Percentiles rank a stretch among this genome's conserved stretches.
Evolutionary conservation across 2,888 invertebrate genomes (phyloP).

Genomic region (Leistus spinibarbis): DNA sequence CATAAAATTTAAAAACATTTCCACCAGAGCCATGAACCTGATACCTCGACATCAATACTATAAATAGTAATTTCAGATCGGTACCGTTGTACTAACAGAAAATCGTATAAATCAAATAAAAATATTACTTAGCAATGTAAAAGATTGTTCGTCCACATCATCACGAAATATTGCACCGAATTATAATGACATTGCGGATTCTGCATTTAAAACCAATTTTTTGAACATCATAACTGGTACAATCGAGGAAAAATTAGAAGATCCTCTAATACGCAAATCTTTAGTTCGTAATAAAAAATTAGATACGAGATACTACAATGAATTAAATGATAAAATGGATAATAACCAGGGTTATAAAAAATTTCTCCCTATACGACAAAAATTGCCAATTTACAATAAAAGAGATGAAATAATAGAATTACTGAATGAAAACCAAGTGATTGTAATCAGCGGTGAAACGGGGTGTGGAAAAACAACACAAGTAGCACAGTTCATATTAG

Average conservation of each 20-base stretch:
- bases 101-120: constrained; percentile 48
- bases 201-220: constrained; percentile 65
- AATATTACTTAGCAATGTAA: constrained; percentile 41
- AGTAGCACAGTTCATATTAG: constrained; percentile 88
- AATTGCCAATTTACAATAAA: constrained; percentile 71
- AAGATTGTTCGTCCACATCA: constrained; percentile 41
- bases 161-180: constrained; percentile 38
- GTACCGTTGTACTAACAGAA: constrained; percentile 48
- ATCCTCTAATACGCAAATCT: constrained; percentile 52
- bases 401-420: constrained; percentile 65
- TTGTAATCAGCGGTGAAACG: constrained; percentile 80
- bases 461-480: constrained; percentile 97
- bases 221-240: constrained; percentile 67
- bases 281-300: constrained; percentile 51
- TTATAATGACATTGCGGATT: constrained; percentile 60
- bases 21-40: no score
- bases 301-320: constrained; percentile 58
- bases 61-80: constrained; percentile 48
- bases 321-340: constrained; percentile 56
- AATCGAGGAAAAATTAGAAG: constrained; percentile 66
- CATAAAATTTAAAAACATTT: no score
- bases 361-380: constrained; percentile 66
- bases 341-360: constrained; percentile 57
- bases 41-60: background rate
- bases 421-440: constrained; percentile 71